Evolutionary conservation across 2,888 invertebrate species (phyloP).

Genomic region (Nomada hirtipes): DNA sequence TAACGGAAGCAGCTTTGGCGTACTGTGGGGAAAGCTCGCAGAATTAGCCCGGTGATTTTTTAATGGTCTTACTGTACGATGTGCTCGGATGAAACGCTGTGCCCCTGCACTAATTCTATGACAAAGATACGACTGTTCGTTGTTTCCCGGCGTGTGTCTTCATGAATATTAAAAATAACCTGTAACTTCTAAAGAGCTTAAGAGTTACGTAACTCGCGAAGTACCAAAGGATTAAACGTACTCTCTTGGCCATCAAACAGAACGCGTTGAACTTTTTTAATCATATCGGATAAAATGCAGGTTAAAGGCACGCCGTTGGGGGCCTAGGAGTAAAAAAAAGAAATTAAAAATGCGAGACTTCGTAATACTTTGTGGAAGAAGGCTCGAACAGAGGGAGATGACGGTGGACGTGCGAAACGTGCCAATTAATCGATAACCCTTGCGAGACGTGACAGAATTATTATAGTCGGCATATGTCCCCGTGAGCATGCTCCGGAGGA

Average conservation of each 20-base stretch:
- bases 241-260: conserved; percentile 4
- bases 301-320: neutral
- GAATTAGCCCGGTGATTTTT: conserved; percentile 48
- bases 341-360: neutral
- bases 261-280: conserved; percentile 46
- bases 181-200: conserved; percentile 37
- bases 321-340: too few species aligned
- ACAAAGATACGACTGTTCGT: conserved; percentile 30
- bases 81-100: neutral
- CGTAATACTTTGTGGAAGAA: neutral
- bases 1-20: conserved; percentile 9
- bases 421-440: conserved; percentile 30
- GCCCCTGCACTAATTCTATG: conserved; percentile 18
- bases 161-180: conserved; percentile 51
- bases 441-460: conserved; percentile 21
- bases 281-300: conserved; percentile 10
- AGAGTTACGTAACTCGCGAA: neutral
- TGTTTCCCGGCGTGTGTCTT: conserved; percentile 31
- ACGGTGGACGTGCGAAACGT: neutral
- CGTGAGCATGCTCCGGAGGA: neutral
- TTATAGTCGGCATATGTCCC: neutral
- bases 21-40: conserved; percentile 1
- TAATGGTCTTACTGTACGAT: conserved; percentile 19
- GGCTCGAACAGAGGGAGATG: neutral
- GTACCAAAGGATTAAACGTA: conserved; percentile 25